Conservation (phyloP, 2,888 invertebrate genomes). For the Quadroppia sp. region DNA sequence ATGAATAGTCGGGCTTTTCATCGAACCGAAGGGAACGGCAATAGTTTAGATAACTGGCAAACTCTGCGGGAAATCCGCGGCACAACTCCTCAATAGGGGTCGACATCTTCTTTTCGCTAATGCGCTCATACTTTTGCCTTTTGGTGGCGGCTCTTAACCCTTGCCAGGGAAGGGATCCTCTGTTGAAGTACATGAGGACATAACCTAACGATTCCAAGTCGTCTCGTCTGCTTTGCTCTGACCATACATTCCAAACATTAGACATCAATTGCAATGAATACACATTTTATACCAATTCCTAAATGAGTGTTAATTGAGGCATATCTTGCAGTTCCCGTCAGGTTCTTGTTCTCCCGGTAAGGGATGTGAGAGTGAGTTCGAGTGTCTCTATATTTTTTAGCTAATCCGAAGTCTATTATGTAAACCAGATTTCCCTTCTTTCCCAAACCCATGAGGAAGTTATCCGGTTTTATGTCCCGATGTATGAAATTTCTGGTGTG, state of each 20-base stretch:
- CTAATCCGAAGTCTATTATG: conserved; percentile 98
- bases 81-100: conserved; percentile 96
- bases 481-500: conserved; percentile 98
- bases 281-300: conserved; percentile 68
- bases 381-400: conserved; percentile 95
- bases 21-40: conserved; percentile 97
- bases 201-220: conserved; percentile 99
- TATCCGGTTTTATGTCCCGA: conserved; percentile 99
- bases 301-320: conserved; percentile 99
- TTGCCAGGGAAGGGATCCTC: conserved; percentile 80
- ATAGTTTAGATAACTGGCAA: conserved; percentile 99
- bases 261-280: not conserved
- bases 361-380: conserved; percentile 86
- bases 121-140: conserved; percentile 98
- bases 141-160: conserved; percentile 94
- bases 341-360: conserved; percentile 99
- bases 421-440: conserved; percentile 97
- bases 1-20: conserved; percentile 99
- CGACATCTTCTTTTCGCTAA: conserved; percentile 99
- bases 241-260: conserved; percentile 46
- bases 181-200: conserved; percentile 98
- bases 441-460: conserved; percentile 98
- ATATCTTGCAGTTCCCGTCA: conserved; percentile 95
- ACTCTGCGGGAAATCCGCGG: conserved; percentile 98
- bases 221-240: conserved; percentile 94